Evolutionary conservation across 2,888 invertebrate genomes (phyloP).

Genomic region (Acanthosepion pharaonis): DNA sequence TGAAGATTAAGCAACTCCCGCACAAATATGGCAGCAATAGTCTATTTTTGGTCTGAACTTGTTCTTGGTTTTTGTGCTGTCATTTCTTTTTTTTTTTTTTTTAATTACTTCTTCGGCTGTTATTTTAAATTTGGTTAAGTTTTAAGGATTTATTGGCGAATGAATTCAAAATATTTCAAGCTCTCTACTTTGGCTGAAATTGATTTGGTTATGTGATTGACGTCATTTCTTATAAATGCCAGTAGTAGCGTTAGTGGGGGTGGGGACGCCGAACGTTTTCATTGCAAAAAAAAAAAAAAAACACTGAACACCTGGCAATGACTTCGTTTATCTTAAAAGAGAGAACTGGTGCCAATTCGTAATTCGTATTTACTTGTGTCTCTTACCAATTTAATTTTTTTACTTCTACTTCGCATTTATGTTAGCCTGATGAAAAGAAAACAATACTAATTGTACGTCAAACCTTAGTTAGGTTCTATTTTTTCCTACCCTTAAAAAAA

Average conservation of each 20-base stretch:
- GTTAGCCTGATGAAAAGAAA: no score
- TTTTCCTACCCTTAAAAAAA: no score
- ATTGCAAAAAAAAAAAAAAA: background rate
- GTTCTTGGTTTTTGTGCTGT: background rate
- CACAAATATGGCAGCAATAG: no score
- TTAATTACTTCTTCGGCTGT: background rate
- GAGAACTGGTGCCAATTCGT: background rate
- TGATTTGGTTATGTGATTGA: background rate
- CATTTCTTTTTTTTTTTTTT: background rate
- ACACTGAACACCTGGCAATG: background rate
- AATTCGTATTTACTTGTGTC: background rate
- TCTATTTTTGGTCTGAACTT: no score
- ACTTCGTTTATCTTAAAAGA: background rate
- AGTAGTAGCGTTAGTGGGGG: background rate
- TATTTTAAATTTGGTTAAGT: background rate
- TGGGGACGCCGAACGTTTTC: background rate
- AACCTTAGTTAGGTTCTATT: no score
- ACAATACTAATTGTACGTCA: no score
- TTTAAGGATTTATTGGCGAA: background rate
- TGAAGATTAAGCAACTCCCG: no score
- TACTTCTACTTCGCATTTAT: no score
- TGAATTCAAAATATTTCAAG: background rate
- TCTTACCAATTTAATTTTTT: background rate
- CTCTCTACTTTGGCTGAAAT: background rate
- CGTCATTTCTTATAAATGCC: background rate